These are phyloP conservation scores for Peromyscus nudipes DNA, from an alignment of 2,797 vertebrate species.

Conservation along the genomic window DNA sequence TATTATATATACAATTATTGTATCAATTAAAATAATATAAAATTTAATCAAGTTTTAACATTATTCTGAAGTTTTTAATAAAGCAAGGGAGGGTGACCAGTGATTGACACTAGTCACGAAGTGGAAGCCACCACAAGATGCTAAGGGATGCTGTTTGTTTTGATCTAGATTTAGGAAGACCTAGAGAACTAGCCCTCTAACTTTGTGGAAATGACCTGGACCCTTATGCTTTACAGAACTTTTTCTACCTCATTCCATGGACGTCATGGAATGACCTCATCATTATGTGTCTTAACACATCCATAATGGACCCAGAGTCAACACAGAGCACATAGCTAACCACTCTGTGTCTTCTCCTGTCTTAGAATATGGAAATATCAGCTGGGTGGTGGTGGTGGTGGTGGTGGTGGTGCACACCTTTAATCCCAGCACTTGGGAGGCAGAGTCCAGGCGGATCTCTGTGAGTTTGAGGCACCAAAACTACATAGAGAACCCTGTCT, in stretches of 20 bases:
- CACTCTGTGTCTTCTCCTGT: background rate
- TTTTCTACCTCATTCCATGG: background rate
- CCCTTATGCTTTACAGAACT: background rate
- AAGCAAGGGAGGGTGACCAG: background rate
- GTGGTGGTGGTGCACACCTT: too few species aligned
- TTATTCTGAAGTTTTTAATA: slow-evolving; percentile 46
- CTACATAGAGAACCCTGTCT: too few species aligned
- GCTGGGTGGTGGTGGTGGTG: too few species aligned
- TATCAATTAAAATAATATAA: background rate
- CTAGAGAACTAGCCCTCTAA: background rate
- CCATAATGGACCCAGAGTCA: background rate
- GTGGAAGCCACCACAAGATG: background rate
- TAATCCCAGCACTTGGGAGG: too few species aligned
- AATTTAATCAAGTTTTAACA: slow-evolving; percentile 23
- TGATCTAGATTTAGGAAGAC: background rate
- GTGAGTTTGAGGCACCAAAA: too few species aligned
- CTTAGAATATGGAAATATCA: background rate
- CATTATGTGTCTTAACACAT: background rate
- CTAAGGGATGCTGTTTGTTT: background rate
- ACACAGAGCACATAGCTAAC: background rate
- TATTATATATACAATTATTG: background rate
- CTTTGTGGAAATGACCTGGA: background rate
- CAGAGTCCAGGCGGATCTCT: too few species aligned
- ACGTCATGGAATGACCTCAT: background rate
- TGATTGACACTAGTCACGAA: background rate